Evolutionary conservation across 2,888 invertebrate genomes (phyloP), one percentile per base, ranked within the genome.

Genomic region (Gari tellinella): DNA sequence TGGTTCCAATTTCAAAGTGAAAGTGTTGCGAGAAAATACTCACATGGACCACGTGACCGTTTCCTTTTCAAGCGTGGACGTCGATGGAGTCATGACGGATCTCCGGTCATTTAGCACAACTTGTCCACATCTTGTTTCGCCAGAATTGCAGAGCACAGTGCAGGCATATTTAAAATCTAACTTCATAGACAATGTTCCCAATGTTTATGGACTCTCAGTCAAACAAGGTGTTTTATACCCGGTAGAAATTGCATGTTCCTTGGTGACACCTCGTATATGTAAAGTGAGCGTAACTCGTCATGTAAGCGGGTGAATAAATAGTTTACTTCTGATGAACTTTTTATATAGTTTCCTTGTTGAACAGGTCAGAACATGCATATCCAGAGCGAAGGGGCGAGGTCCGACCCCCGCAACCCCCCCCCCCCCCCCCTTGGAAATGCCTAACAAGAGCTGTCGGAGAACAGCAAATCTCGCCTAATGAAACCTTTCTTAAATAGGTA

Each of bases 41-140:
- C 72, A 64, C 26, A 77, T 77, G 77, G 68, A 77, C 37, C 53
- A 48, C 45, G 72, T 77, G 15, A 58, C 57, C 15, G 68, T 62
- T 19, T 31, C 48, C 1, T 45, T 56, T 12, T 43, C 51, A 1
- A 23, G 49, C 10, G n/a, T 23, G 2, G 38, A 57, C 53, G 31
- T 10, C 14, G 31, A 38, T 5, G 31, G 25, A 21, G 19, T 77
- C 0, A 52, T 72, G 52, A 4, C 67, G n/a, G 43, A 57, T 45
- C 23, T 77, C 1, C n/a, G 23, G 4, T 21, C 58, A 1, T 58
- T 77, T 21, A 51, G 62, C 15, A 26, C 26, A 15, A 19, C 38
- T 25, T 77, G 77, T 45, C 17, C 60, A 2, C 58, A 65, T n/a
- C 67, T 64, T 10, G 40, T 76, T 41, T 72, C 76, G 0, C 15